Base-by-base conservation (phyloP, 2,888 invertebrate species). In the Dryobota labecula region DNA sequence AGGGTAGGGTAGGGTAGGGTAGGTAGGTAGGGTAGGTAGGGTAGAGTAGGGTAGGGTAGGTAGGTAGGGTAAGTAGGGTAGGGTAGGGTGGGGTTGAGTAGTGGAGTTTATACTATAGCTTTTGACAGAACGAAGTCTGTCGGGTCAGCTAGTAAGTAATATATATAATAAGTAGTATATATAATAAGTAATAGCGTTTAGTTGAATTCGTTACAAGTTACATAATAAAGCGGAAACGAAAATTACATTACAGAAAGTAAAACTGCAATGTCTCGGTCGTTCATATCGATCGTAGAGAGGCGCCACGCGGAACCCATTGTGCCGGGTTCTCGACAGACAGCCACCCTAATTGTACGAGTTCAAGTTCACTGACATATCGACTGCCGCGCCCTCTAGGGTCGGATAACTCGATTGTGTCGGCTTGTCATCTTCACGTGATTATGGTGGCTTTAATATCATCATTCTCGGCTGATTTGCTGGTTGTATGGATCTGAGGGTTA, bases 331-430 rank as follows among this genome's bases (percentile, higher is more conserved):
- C 76, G 76, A 43, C 60, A 13, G 56, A 63, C 87, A 84, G 88
- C 83, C 86, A 80, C 82, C 87, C 86, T 86, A 89, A 88, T 89
- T 90, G 84, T 75, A 45, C 47, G 78, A 75, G 82, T 90, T 92
- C 92, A 92, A 92, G 92, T 90, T 92, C 92, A 92, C 87, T 89
- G 92, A 92, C 92, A 92, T 84, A 90, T 90, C 90, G 90, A 90
- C 88, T 82, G 86, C 80, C 74, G 76, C 83, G 77, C 84, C 84
- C 72, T 79, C 70, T 68, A 76, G 70, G 71, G 74, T 73, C 76
- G 47, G 11, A n/a, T 80, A 74, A 86, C 67, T 78, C 72, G 78
- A 84, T 84, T 80, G 67, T 73, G 70, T 57, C 45, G 24, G 74
- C 73, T 61, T 79, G 70, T 75, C 76, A 83, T 83, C 66, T 62